Evolutionary conservation across 2,797 vertebrate species (phyloP).

Genomic region (Triplophysa yarkandensis): DNA sequence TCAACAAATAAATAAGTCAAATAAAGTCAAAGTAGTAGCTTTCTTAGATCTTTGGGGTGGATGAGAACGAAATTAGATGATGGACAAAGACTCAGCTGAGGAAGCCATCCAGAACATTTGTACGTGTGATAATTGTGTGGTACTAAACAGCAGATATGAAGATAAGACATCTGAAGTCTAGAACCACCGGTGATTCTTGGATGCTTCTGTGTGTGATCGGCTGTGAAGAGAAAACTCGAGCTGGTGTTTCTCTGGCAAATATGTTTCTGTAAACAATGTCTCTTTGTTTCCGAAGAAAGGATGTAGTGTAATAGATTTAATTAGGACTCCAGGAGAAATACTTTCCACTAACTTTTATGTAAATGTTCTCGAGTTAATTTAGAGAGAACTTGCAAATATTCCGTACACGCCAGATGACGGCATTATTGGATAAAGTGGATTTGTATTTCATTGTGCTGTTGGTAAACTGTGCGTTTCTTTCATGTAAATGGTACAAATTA

Average conservation of each 20-base stretch:
- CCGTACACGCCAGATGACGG: neutral
- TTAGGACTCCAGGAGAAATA: slow-evolving; percentile 61
- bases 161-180: too few species aligned
- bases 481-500: slow-evolving; percentile 45
- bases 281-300: slow-evolving; percentile 74
- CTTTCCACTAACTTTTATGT: slow-evolving; percentile 52
- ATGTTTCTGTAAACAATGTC: slow-evolving; percentile 66
- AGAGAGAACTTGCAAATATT: slow-evolving; percentile 44
- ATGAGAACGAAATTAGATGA: neutral
- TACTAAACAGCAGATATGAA: neutral
- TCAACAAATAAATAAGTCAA: too few species aligned
- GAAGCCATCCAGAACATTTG: neutral
- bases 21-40: neutral
- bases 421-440: slow-evolving; percentile 11
- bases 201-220: slow-evolving; percentile 64
- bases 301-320: slow-evolving; percentile 67
- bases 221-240: slow-evolving; percentile 49
- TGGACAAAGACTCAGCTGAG: neutral
- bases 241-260: slow-evolving; percentile 64
- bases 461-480: slow-evolving; percentile 38
- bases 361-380: slow-evolving; percentile 58
- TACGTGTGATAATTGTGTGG: neutral
- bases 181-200: slow-evolving; percentile 32
- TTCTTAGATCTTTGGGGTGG: neutral
- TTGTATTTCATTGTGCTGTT: slow-evolving; percentile 22